Conservation (phyloP, 2,888 invertebrate genomes). For the Drosophila anomalata region DNA sequence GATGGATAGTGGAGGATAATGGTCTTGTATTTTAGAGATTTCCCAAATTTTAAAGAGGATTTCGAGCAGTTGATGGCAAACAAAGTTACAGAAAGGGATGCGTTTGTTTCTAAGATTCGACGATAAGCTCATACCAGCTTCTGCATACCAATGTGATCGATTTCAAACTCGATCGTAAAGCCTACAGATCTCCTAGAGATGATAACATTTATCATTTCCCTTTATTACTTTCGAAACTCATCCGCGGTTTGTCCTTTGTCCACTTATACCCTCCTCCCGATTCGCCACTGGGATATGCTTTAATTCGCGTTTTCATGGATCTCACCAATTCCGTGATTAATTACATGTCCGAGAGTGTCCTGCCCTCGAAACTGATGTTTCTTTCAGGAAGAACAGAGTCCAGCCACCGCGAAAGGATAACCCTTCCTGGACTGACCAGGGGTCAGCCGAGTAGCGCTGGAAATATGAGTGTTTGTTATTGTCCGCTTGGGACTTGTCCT, state of each 20-base stretch:
- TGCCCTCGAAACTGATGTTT: constrained; percentile 41
- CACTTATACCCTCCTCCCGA: constrained; percentile 37
- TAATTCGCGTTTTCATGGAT: constrained; percentile 67
- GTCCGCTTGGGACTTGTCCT: constrained; percentile 56
- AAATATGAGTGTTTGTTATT: constrained; percentile 72
- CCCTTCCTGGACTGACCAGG: constrained; percentile 63
- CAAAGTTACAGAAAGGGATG: constrained; percentile 13
- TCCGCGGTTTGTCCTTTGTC: constrained; percentile 47
- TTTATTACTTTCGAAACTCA: constrained; percentile 25
- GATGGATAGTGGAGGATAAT: constrained; percentile 5
- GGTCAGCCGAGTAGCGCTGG: constrained; percentile 52
- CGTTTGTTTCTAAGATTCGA: constrained; percentile 15
- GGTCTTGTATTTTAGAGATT: constrained; percentile 33
- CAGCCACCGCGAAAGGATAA: constrained; percentile 70
- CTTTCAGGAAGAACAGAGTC: constrained; percentile 41
- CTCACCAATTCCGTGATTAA: constrained; percentile 71
- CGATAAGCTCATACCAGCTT: neutral
- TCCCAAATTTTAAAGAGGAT: constrained; percentile 51
- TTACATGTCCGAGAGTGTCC: constrained; percentile 51
- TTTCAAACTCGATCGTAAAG: too few relatives aligned
- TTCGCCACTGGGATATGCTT: constrained; percentile 51
- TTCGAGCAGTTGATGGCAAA: constrained; percentile 43
- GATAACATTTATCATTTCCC: constrained; percentile 15
- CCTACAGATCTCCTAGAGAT: too few relatives aligned
- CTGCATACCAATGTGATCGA: too few relatives aligned